Evolutionary conservation across 1,140 invertebrate genomes (phyloP).

Genomic region (Triops longicaudatus): DNA sequence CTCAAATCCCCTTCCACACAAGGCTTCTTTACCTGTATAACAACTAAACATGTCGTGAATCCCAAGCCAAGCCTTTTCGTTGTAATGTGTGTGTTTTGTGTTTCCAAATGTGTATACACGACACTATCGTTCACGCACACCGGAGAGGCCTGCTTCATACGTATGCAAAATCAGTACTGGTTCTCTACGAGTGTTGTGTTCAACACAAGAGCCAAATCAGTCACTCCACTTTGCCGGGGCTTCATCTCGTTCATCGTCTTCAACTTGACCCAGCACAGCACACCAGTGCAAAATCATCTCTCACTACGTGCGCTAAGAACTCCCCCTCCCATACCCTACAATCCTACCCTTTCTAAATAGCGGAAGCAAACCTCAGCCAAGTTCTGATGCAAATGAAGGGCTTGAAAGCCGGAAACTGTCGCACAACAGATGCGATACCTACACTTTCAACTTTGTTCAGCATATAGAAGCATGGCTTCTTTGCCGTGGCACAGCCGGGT

Average conservation of each 20-base stretch:
- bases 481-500: neutral
- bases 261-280: neutral
- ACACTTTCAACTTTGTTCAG: neutral
- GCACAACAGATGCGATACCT: neutral
- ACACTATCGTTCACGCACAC: neutral
- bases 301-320: neutral
- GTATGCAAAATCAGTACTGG: neutral
- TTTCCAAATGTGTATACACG: neutral
- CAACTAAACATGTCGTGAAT: conserved; percentile 1
- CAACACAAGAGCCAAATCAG: neutral
- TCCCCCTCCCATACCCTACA: neutral
- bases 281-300: neutral
- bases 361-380: neutral
- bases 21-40: neutral
- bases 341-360: neutral
- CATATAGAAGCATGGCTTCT: neutral
- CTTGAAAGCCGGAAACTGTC: neutral
- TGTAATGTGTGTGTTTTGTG: neutral
- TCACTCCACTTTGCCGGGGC: neutral
- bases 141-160: neutral
- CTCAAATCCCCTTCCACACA: no score
- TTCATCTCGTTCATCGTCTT: neutral
- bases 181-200: neutral
- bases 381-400: neutral
- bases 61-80: neutral